phyloP scores from a whole-genome alignment of 1,140 invertebrate species.

The Solenopsis invicta region DNA sequence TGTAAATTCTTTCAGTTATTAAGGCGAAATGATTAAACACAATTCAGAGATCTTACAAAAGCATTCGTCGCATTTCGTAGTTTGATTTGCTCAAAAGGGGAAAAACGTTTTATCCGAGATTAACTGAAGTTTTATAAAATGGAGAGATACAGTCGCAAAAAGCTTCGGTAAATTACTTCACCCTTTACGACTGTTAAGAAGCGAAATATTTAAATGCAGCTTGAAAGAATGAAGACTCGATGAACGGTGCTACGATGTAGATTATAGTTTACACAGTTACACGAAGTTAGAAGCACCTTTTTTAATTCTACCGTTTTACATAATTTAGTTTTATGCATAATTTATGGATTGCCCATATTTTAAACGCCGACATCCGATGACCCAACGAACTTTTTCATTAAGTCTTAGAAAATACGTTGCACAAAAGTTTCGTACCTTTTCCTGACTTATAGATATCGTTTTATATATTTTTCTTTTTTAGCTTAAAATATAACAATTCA shows the following conservation, averaged over 20 bases:
- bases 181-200: neutral
- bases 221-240: neutral
- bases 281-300: slow-evolving; percentile 12
- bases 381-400: too few species aligned
- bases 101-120: neutral
- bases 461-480: neutral
- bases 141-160: neutral
- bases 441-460: neutral
- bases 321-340: slow-evolving; percentile 10
- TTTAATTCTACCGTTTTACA: slow-evolving; percentile 5
- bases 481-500: too few species aligned
- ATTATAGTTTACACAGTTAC: neutral
- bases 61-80: slow-evolving; percentile 5
- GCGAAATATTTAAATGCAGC: neutral
- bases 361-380: neutral
- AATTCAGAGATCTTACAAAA: neutral
- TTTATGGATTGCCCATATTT: neutral
- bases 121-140: slow-evolving; percentile 14
- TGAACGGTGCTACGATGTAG: neutral
- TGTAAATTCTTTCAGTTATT: neutral
- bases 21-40: neutral
- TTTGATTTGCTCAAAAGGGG: neutral
- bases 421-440: neutral
- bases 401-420: too few species aligned
- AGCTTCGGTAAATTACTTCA: slow-evolving; percentile 21